Evolutionary conservation across 2,113 vertebrate species (phyloP), one percentile per base, ranked within the genome.

Genomic region (Pterocles burchelli): DNA sequence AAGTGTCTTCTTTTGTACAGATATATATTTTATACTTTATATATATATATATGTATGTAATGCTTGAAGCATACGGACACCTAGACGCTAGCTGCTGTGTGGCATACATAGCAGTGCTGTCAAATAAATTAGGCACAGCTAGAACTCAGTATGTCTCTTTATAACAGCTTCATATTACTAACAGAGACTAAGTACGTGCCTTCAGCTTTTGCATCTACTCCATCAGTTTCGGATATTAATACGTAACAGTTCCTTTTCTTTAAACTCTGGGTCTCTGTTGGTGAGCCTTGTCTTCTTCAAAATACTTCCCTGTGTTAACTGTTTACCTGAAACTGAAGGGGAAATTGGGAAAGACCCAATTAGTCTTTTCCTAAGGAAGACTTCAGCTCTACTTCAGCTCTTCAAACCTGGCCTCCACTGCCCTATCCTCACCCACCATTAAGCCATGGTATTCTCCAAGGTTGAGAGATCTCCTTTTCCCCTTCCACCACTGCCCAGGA

Each of bases 41-140:
- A 51, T 52, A 52, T 33, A 19, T 29, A 45, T 46, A 17, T 48
- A 45, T 3, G 11, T 36, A 55, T 19, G 75, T 13, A 78, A 65
- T 67, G 8, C 31, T 78, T 78, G 72, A 86, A 84, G 61, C 90
- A 94, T 76, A 88, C 21, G 80, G 86, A 78, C 83, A 89, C 68
- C 59, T 88, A 67, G 82, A 74, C 86, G 83, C 75, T 86, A 38
- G 85, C 83, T 96, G 82, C 85, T 93, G 72, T 51, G 68, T 29
- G 82, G 72, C 65, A 76, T 33, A 68, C 83, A 61, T 72, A 87
- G 73, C 76, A 72, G 88, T 7, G 58, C 88, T 94, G 76, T 89
- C 92, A 93, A 72, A 92, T 76, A 92, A 78, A 88, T 74, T 77
- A 90, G 65, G 76, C 92, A 93, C 41, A 85, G 86, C 76, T 36